Evolutionary conservation across 2,888 invertebrate genomes (phyloP), one percentile per base, ranked within the genome.

Genomic region (Cheilosia urbana): DNA sequence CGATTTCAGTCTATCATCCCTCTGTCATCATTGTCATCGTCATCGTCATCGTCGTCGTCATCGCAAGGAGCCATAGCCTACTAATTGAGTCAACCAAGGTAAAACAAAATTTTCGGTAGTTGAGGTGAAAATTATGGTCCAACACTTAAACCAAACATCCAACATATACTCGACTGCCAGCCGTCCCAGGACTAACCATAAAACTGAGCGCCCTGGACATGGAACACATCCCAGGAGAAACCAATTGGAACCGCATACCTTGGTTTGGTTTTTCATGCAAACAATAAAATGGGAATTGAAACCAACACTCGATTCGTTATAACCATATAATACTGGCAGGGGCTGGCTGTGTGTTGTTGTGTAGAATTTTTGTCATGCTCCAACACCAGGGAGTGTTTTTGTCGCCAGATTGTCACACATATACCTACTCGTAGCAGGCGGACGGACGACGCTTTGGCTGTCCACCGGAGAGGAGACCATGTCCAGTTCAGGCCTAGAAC

Each of bases 211-310:
- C 69, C 4, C 13, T 66, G 65, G 66, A 60, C 62, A 73, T 42
- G 65, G 42, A 69, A 53, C 53, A 80, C 47, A 63, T 71, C 63
- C 63, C 51, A 13, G 53, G 69, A 76, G 84, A 79, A 84, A 84
- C 79, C 85, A 85, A 77, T 80, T 77, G 80, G 72, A 85, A 85
- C 85, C 85, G 80, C 85, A 85, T 81, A 85, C 72, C 68, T 85
- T 81, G 80, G 85, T 85, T 76, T 85, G 85, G 85, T 85, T 85
- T 80, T 85, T 76, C 81, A 75, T 71, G 85, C 85, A 85, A 85
- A 85, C 85, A 85, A 81, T 85, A 85, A 85, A 85, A 85, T 85
- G 57, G 72, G 72, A 85, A 85, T 80, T 85, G 85, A 85, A 85
- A 85, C 80, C 85, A 80, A 81, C 85, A 71, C 85, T 85, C 85